Conservation (phyloP, 2,797 vertebrate species). For the Emys orbicularis region DNA sequence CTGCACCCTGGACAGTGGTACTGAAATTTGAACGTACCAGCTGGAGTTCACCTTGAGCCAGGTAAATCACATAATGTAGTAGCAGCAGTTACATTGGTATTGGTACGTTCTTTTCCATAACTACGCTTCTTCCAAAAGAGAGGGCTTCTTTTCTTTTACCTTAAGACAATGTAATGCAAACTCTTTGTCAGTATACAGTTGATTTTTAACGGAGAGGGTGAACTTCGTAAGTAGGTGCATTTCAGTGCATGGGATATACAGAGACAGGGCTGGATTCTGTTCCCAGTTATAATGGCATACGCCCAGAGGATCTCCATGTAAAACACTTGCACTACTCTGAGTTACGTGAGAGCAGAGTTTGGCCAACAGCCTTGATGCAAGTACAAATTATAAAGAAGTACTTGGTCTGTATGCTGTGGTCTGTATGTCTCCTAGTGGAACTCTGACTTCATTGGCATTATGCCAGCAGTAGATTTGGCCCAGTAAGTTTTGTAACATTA, state of each 20-base stretch:
- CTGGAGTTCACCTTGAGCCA: background rate
- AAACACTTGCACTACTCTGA: background rate
- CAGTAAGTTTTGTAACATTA: constrained; percentile 29
- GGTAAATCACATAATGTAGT: constrained; percentile 23
- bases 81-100: constrained; percentile 48
- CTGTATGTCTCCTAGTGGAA: background rate
- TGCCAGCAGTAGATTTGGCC: background rate
- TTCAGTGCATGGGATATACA: background rate
- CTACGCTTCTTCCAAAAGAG: background rate
- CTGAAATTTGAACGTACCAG: background rate
- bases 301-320: background rate
- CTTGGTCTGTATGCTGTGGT: background rate
- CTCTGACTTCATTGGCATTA: background rate
- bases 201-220: background rate
- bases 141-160: background rate
- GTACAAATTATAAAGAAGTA: background rate
- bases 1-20: background rate
- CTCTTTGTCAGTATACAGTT: constrained; percentile 10
- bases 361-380: background rate
- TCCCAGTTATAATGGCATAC: background rate
- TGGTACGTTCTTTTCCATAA: constrained; percentile 49
- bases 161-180: constrained; percentile 16
- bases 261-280: background rate
- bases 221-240: constrained; percentile 35
- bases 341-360: background rate